Percentiles rank a stretch among this genome's conserved stretches.
phyloP scores from a whole-genome alignment of 1,140 invertebrate species.

The Drosophila nigromelanica region DNA sequence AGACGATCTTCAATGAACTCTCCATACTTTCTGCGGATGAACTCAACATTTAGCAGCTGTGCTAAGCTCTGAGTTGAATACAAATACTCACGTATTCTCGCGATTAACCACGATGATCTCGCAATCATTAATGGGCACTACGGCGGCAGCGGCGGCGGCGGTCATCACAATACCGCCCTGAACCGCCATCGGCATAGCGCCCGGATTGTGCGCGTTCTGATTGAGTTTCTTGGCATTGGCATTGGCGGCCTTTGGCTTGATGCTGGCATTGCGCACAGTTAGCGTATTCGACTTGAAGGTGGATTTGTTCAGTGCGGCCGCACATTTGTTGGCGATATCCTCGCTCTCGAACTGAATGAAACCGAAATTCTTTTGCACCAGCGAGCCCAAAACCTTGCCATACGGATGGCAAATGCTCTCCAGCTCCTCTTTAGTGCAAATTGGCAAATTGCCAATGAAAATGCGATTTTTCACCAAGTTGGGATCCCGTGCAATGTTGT shows the following conservation, averaged over 20 bases:
- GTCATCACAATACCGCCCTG: constrained; percentile 62
- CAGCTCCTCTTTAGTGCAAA: constrained; percentile 87
- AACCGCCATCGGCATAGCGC: constrained; percentile 23
- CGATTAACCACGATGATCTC: constrained; percentile 94
- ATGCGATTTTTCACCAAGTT: constrained; percentile 88
- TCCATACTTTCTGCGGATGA: constrained; percentile 90
- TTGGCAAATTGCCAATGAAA: constrained; percentile 90
- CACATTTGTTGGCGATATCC: constrained; percentile 89
- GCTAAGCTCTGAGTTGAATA: not conserved
- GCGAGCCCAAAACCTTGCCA: constrained; percentile 89
- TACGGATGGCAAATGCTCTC: constrained; percentile 90
- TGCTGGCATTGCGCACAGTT: constrained; percentile 85
- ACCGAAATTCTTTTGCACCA: constrained; percentile 91
- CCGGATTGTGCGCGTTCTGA: not conserved
- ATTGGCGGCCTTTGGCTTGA: constrained; percentile 78
- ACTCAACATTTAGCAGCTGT: not conserved
- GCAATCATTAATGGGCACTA: constrained; percentile 88
- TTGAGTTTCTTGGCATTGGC: constrained; percentile 69
- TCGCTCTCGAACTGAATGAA: constrained; percentile 94
- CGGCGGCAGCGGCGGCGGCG: constrained; percentile 84
- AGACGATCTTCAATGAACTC: constrained; percentile 94
- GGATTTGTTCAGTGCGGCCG: constrained; percentile 88
- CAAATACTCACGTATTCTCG: constrained; percentile 89
- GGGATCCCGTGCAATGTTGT: constrained; percentile 85
- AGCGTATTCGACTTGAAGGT: constrained; percentile 89